phyloP scores from a whole-genome alignment of 1,140 invertebrate species.

The Trichogramma pretiosum region DNA sequence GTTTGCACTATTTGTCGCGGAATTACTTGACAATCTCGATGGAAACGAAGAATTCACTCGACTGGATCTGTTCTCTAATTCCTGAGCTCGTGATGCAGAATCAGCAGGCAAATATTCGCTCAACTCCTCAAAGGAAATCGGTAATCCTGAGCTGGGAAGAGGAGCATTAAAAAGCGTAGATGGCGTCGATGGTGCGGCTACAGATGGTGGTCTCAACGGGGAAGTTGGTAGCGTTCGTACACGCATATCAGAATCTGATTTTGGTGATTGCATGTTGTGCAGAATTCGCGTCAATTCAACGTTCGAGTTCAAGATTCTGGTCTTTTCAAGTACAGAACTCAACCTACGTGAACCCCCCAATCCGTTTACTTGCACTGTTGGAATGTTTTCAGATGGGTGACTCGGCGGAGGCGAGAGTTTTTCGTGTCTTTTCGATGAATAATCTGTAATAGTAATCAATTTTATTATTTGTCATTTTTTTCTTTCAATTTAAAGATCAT shows the following conservation, averaged over 20 bases:
- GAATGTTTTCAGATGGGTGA: slow-evolving; percentile 21
- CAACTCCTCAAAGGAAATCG: slow-evolving; percentile 12
- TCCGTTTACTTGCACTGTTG: slow-evolving; percentile 27
- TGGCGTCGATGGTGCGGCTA: slow-evolving; percentile 5
- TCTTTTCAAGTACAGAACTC: slow-evolving; percentile 25
- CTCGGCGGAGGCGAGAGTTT: no score
- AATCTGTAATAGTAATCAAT: no score
- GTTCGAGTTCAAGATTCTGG: not conserved
- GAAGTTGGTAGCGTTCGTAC: no score
- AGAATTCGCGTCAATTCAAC: not conserved
- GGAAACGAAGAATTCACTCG: not conserved
- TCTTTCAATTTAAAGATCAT: not conserved
- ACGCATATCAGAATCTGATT: not conserved
- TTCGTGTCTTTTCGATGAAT: no score
- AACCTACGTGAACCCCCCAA: slow-evolving; percentile 26
- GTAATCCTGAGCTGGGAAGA: not conserved
- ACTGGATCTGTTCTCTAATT: no score
- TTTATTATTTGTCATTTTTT: no score
- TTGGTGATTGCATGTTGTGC: slow-evolving; percentile 12
- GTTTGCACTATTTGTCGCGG: no score
- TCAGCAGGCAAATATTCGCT: not conserved
- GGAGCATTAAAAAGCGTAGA: slow-evolving; percentile 10
- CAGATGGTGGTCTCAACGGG: no score
- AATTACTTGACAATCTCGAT: not conserved
- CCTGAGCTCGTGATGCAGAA: no score